Evolutionary conservation across 2,113 vertebrate species (phyloP).

Genomic region (Siniperca chuatsi): DNA sequence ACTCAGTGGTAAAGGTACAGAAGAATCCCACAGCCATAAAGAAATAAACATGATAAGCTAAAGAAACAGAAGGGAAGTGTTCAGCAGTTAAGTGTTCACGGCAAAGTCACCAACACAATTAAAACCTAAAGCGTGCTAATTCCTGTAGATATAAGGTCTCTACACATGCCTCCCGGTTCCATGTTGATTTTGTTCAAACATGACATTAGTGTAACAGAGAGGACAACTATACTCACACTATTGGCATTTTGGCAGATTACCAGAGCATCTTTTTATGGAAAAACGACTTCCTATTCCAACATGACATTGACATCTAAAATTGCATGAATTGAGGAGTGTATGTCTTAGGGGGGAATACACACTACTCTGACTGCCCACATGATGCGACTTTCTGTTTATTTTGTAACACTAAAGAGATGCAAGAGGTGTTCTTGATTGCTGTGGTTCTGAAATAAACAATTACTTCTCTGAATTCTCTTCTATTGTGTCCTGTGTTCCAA

Average conservation of each 20-base stretch:
- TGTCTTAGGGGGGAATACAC: not conserved
- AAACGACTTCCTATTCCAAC: not conserved
- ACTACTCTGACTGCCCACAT: not conserved
- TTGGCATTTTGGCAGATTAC: not conserved
- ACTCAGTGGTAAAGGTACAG: not conserved
- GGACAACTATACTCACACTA: too few relatives aligned
- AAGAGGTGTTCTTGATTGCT: not conserved
- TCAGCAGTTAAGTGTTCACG: not conserved
- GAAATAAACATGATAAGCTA: not conserved
- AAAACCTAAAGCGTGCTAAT: not conserved
- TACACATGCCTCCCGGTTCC: not conserved
- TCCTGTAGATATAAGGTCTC: not conserved
- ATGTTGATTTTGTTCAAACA: not conserved
- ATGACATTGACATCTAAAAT: not conserved
- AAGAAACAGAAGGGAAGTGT: not conserved
- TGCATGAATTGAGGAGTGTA: not conserved
- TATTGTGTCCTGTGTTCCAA: not conserved
- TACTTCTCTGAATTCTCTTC: not conserved
- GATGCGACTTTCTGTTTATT: not conserved
- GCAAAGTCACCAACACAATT: not conserved
- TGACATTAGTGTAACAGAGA: not conserved
- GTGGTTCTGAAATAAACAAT: slow-evolving; percentile 32
- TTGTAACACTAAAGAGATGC: not conserved
- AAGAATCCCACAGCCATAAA: not conserved
- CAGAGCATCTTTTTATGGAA: not conserved